A percentile compares a stretch with the other conserved stretches of the same genome.
Conservation (phyloP, 2,113 vertebrate genomes). For the Apistogramma diplotaenia region DNA sequence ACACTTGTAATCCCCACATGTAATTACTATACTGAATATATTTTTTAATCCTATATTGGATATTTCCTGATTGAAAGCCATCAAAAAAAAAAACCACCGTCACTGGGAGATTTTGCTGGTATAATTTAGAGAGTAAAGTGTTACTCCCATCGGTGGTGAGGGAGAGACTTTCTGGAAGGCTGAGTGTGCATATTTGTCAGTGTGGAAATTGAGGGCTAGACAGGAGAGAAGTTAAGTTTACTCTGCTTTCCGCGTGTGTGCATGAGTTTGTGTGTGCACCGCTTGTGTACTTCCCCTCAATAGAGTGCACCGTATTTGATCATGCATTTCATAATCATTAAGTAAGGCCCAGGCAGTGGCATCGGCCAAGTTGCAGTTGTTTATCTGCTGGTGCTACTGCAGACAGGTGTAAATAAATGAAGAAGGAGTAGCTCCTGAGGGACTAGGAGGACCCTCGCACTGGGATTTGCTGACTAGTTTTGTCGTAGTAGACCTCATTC, state of each 20-base stretch:
- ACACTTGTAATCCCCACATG: background rate
- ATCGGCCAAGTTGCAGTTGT: conserved; percentile 48
- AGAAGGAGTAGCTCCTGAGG: conserved; percentile 67
- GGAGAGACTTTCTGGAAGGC: conserved; percentile 43
- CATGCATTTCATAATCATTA: conserved; percentile 74
- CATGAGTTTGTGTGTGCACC: background rate
- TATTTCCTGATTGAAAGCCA: background rate
- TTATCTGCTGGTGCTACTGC: conserved; percentile 48
- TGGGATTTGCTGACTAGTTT: conserved; percentile 67
- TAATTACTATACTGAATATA: background rate
- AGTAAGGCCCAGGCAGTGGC: conserved; percentile 46
- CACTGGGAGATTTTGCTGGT: conserved; percentile 47
- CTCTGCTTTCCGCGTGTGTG: conserved; percentile 2
- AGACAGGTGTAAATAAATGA: conserved; percentile 78
- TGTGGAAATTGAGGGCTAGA: conserved; percentile 45
- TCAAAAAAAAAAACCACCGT: conserved; percentile 16
- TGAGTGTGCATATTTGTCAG: conserved; percentile 64
- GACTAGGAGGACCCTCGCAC: conserved; percentile 30
- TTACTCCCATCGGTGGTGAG: conserved; percentile 32
- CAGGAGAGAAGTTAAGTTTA: background rate
- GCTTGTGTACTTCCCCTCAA: background rate
- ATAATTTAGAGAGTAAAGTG: conserved; percentile 24
- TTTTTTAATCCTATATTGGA: background rate
- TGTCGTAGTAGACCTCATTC: conserved; percentile 33
- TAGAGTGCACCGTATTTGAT: conserved; percentile 52